These are phyloP conservation scores for Chrysomallon squamiferum DNA, from an alignment of 1,140 invertebrate genomes.

Conservation along the genomic window DNA sequence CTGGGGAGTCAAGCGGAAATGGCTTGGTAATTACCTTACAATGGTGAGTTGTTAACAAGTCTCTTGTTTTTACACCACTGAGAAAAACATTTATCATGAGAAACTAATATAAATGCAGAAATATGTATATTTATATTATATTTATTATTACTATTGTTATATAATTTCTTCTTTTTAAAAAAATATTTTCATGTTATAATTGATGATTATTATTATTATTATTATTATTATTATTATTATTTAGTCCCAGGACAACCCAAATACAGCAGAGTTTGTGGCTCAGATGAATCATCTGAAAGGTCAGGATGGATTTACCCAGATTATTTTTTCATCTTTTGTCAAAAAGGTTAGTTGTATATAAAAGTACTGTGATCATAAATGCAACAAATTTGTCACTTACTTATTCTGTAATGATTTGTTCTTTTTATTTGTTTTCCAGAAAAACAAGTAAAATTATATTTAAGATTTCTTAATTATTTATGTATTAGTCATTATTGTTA, in stretches of 20 bases:
- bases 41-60: slow-evolving; percentile 63
- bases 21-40: slow-evolving; percentile 92
- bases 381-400: not conserved
- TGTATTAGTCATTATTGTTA: not conserved
- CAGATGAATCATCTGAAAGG: slow-evolving; percentile 76
- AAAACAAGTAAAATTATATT: not conserved
- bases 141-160: no score
- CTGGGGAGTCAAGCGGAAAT: slow-evolving; percentile 85
- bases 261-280: slow-evolving; percentile 73
- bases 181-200: no score
- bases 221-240: no score
- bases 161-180: no score
- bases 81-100: no score
- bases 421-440: not conserved
- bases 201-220: no score
- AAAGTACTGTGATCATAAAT: not conserved
- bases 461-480: not conserved
- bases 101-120: no score
- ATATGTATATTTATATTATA: no score
- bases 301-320: slow-evolving; percentile 74
- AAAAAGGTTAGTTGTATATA: slow-evolving; percentile 64
- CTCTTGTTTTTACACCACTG: not conserved
- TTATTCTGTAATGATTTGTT: not conserved
- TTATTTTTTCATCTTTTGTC: slow-evolving; percentile 69
- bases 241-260: slow-evolving; percentile 75